Evolutionary conservation across 2,888 invertebrate genomes (phyloP).

Genomic region (Hirtodrosophila confusa): DNA sequence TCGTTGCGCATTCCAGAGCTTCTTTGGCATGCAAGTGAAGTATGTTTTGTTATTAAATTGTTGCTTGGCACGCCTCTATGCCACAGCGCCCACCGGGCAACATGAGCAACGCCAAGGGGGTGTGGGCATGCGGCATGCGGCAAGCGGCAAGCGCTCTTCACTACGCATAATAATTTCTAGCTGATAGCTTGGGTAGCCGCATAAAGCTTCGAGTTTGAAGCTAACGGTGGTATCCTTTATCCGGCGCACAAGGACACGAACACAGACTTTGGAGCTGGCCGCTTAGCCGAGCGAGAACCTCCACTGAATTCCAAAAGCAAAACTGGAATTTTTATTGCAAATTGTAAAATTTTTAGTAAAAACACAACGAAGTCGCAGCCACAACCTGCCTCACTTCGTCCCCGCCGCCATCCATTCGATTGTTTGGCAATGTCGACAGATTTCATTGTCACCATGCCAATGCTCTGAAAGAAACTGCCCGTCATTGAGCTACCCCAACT

Average conservation of each 20-base stretch:
- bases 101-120: too few species aligned
- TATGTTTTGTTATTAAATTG: slow-evolving; percentile 79
- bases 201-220: slow-evolving; percentile 20
- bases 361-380: slow-evolving; percentile 45
- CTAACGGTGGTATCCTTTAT: slow-evolving; percentile 47
- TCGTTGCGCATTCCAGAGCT: slow-evolving; percentile 61
- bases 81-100: slow-evolving; percentile 19
- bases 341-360: slow-evolving; percentile 75
- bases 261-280: slow-evolving; percentile 18
- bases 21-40: slow-evolving; percentile 75
- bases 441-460: slow-evolving; percentile 69
- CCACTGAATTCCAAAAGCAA: slow-evolving; percentile 72
- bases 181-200: slow-evolving; percentile 54
- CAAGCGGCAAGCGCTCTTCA: slow-evolving; percentile 18
- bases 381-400: slow-evolving; percentile 6
- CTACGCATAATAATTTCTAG: slow-evolving; percentile 74
- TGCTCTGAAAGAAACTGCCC: slow-evolving; percentile 44
- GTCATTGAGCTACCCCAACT: slow-evolving; percentile 31
- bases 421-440: slow-evolving; percentile 47
- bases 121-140: too few species aligned
- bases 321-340: slow-evolving; percentile 79
- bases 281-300: slow-evolving; percentile 27
- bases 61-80: slow-evolving; percentile 61
- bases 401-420: slow-evolving; percentile 18
- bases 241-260: slow-evolving; percentile 34